Base-by-base conservation (phyloP, 2,797 vertebrate genomes). In the Micropoecilia bifurca region DNA sequence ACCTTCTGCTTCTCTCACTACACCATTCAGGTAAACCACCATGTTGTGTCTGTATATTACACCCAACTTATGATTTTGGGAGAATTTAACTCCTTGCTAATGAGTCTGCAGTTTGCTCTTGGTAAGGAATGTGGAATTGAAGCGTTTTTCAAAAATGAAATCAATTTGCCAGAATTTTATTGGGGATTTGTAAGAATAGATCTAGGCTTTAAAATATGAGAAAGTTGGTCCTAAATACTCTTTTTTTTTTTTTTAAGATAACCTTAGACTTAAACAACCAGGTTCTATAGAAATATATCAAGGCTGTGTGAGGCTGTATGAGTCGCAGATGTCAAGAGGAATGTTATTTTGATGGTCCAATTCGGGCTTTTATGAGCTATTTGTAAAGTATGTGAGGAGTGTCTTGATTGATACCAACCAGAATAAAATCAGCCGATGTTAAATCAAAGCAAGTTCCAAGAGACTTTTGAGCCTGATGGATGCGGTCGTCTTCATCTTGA, bases 1-100 rank as follows among this genome's bases (percentile, higher is more conserved):
- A 57, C 7, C 0, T 96, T 92, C 85, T 83, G 88, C 73, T 96
- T 96, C 6, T 50, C 93, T 18, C 93, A 96, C 83, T 36, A 74
- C 73, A 93, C 86, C 41, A 1, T 95, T 22, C 95, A 95, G 94
- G 95, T 95, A 88, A 71, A 80, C 73, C 20, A 33, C 45, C 25
- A 16, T 28, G 13, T 41, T 1, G 8, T 53, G 5, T n/a, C 33
- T 57, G 36, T 28, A 39, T 41, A 2, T 57, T 39, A 9, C 36
- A 36, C 33, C 33, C 33, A 66, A 36, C 33, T 66, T 22, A 66
- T 36, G 16, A 39, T 20, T 22, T 36, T 6, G 39, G 3, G 36
- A n/a, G 36, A 43, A 14, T 69, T 69, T 71, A 45, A 14, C 12
- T 43, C 66, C 63, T 68, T 22, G 25, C 10, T 22, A 68, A 68